These are phyloP conservation scores for Drosophila rellima DNA, from an alignment of 2,888 invertebrate genomes.

Conservation along the genomic window DNA sequence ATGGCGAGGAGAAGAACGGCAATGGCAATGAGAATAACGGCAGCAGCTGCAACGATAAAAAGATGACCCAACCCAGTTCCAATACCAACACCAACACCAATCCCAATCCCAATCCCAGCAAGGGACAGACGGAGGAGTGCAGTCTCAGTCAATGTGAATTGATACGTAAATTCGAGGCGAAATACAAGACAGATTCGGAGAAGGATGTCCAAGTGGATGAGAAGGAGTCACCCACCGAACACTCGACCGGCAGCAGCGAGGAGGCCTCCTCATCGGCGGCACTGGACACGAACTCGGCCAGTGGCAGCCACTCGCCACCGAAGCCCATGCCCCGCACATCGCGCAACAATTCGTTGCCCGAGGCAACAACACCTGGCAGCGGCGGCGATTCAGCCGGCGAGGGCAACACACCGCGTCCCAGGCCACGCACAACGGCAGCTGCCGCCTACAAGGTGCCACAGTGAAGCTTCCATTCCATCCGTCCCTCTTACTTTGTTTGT, in stretches of 20 bases:
- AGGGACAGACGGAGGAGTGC: constrained; percentile 37
- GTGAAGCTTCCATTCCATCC: constrained; percentile 9
- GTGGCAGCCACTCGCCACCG: constrained; percentile 87
- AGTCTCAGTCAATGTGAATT: constrained; percentile 83
- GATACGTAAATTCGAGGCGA: constrained; percentile 88
- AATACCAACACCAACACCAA: no score
- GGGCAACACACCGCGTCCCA: constrained; percentile 86
- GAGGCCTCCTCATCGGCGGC: constrained; percentile 78
- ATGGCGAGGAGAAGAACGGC: constrained; percentile 72
- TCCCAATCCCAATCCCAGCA: neutral
- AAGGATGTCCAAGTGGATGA: constrained; percentile 80
- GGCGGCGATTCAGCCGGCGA: constrained; percentile 83
- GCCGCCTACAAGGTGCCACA: constrained; percentile 92
- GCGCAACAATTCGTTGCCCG: constrained; percentile 90
- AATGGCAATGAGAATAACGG: constrained; percentile 51
- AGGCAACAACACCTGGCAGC: constrained; percentile 79
- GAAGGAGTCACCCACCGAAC: constrained; percentile 84
- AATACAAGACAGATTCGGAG: constrained; percentile 84
- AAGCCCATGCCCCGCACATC: constrained; percentile 93
- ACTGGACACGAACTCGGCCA: constrained; percentile 64
- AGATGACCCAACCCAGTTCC: constrained; percentile 1
- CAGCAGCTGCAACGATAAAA: constrained; percentile 40
- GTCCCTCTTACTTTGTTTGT: constrained; percentile 7
- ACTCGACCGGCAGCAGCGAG: constrained; percentile 84
- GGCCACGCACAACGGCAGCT: constrained; percentile 90